These are phyloP conservation scores for Myotis pilosus DNA, from an alignment of 2,797 vertebrate species.

Conservation along the genomic window DNA sequence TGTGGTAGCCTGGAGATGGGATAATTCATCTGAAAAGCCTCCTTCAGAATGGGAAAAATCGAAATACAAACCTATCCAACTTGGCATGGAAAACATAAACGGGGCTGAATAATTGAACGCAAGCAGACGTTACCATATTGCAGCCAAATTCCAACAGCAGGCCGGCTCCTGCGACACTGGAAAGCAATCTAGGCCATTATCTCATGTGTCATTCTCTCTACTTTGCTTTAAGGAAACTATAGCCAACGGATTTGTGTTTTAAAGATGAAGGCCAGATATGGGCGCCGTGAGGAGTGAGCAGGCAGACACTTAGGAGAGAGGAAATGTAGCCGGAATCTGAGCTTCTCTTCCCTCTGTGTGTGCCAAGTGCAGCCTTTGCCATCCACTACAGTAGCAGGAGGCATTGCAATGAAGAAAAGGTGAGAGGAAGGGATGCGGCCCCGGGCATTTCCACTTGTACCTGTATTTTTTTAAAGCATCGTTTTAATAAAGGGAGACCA, in stretches of 20 bases:
- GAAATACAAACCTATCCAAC: constrained; percentile 73
- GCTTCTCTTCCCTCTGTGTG: background rate
- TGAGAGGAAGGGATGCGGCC: background rate
- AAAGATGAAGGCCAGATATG: background rate
- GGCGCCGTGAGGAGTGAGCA: constrained; percentile 21
- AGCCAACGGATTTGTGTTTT: constrained; percentile 34
- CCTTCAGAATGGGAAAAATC: constrained; percentile 60
- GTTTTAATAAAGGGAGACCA: background rate
- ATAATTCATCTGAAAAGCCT: constrained; percentile 69
- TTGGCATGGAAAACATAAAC: constrained; percentile 69
- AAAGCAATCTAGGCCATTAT: constrained; percentile 59
- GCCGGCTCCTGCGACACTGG: constrained; percentile 51
- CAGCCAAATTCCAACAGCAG: constrained; percentile 66
- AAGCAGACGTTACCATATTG: constrained; percentile 67
- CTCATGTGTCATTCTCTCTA: constrained; percentile 23
- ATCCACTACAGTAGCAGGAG: background rate
- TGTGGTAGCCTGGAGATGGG: constrained; percentile 48
- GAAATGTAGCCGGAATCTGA: background rate
- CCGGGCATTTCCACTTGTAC: background rate
- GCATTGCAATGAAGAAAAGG: background rate
- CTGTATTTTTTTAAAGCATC: background rate
- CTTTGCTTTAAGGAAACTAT: constrained; percentile 42
- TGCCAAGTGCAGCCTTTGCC: background rate
- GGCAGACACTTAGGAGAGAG: background rate
- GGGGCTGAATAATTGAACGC: constrained; percentile 61